Conservation (phyloP, 2,113 vertebrate species). For the Plestiodon gilberti region DNA sequence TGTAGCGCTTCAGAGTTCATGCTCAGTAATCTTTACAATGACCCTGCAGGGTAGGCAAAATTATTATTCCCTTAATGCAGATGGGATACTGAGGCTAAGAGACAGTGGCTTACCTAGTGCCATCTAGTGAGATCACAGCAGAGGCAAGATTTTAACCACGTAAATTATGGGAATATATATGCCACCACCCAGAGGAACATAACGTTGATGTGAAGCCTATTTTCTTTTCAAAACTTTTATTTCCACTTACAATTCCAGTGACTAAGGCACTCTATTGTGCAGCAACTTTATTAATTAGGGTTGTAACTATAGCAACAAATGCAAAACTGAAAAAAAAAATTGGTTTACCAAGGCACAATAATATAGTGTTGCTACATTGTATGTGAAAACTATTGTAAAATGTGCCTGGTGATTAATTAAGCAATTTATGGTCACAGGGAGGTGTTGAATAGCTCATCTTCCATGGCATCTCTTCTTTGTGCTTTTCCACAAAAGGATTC, state of each 20-base stretch:
- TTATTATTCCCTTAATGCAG: not conserved
- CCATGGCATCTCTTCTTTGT: not conserved
- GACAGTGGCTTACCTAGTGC: not conserved
- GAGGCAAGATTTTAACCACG: not conserved
- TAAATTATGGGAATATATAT: not conserved
- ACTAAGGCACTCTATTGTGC: slow-evolving; percentile 6
- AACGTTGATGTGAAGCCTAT: not conserved
- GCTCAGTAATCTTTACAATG: no score
- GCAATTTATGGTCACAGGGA: slow-evolving; percentile 18
- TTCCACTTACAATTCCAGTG: not conserved
- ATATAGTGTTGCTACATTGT: slow-evolving; percentile 15
- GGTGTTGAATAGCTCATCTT: slow-evolving; percentile 12
- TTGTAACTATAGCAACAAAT: slow-evolving; percentile 36
- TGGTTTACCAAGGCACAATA: slow-evolving; percentile 22
- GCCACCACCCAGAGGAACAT: not conserved
- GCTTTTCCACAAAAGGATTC: not conserved
- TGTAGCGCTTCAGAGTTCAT: no score
- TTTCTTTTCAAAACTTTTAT: not conserved
- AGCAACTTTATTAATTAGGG: slow-evolving; percentile 26
- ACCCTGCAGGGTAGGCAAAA: no score
- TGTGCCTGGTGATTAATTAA: slow-evolving; percentile 50
- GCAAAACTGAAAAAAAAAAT: slow-evolving; percentile 24
- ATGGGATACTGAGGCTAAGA: not conserved
- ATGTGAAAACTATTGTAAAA: slow-evolving; percentile 15
- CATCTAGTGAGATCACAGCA: not conserved